Evolutionary conservation across 2,113 vertebrate species (phyloP).

Genomic region (Desmodus rotundus): DNA sequence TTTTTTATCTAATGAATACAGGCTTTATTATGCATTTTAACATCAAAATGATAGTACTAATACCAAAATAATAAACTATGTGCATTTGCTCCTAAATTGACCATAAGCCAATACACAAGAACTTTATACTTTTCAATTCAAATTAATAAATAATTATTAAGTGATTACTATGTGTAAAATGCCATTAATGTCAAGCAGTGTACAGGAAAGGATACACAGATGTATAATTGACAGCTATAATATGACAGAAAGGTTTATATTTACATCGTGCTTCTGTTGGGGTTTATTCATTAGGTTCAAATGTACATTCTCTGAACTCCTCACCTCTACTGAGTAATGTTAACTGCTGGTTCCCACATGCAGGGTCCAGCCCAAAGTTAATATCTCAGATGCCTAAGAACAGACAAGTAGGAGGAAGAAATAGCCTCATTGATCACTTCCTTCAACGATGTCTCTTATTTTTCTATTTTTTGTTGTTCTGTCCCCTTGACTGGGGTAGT

Average conservation of each 20-base stretch:
- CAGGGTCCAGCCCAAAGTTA: neutral
- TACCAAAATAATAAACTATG: constrained; percentile 11
- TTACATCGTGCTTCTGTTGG: neutral
- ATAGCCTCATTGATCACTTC: neutral
- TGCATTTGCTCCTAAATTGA: neutral
- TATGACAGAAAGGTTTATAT: constrained; percentile 18
- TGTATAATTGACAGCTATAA: neutral
- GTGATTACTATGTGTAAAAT: neutral
- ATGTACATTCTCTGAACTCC: neutral
- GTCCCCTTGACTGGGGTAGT: neutral
- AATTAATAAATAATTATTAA: constrained; percentile 2
- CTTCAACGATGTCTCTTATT: neutral
- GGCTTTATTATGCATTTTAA: neutral
- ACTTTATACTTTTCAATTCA: constrained; percentile 35
- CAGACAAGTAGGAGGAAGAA: neutral
- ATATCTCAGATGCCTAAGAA: neutral
- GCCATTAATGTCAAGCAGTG: neutral
- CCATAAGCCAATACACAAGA: neutral
- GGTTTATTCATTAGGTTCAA: constrained; percentile 3
- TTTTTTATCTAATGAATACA: neutral
- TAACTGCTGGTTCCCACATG: neutral
- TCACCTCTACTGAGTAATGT: neutral
- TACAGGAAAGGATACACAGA: neutral
- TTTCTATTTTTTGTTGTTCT: neutral
- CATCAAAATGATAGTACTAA: neutral